These are phyloP conservation scores for Lepisosteus osseus DNA, from an alignment of 2,113 vertebrate genomes.

Conservation along the genomic window DNA sequence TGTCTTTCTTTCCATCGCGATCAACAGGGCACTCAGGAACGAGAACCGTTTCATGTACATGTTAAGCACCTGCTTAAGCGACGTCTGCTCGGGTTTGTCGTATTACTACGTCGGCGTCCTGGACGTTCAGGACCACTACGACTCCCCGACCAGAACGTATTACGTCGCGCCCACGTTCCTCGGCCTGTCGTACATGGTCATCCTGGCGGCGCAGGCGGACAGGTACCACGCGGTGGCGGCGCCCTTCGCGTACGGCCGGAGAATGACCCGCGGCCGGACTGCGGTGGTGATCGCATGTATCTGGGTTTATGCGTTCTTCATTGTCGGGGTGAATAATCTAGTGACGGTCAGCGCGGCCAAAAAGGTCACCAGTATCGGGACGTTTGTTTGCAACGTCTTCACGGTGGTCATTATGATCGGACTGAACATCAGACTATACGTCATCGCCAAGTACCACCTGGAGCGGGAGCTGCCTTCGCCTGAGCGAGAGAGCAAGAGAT, in stretches of 20 bases:
- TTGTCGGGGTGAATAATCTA: slow-evolving; percentile 52
- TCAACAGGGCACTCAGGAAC: slow-evolving; percentile 48
- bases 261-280: slow-evolving; percentile 56
- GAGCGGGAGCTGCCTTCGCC: slow-evolving; percentile 47
- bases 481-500: slow-evolving; percentile 59
- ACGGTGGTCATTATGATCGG: slow-evolving; percentile 64
- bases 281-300: slow-evolving; percentile 51
- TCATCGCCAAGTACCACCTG: slow-evolving; percentile 63
- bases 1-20: slow-evolving; percentile 54
- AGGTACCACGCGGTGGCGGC: slow-evolving; percentile 60
- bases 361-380: slow-evolving; percentile 46
- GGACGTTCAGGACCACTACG: slow-evolving; percentile 51
- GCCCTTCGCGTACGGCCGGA: slow-evolving; percentile 59
- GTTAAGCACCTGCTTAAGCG: slow-evolving; percentile 69
- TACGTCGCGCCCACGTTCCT: slow-evolving; percentile 62
- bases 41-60: slow-evolving; percentile 75
- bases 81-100: slow-evolving; percentile 63
- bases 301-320: slow-evolving; percentile 63
- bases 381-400: slow-evolving; percentile 56
- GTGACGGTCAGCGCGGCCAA: slow-evolving; percentile 42
- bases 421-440: slow-evolving; percentile 59
- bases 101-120: slow-evolving; percentile 65
- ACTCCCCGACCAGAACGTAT: slow-evolving; percentile 54
- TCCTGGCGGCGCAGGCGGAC: slow-evolving; percentile 68
- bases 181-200: slow-evolving; percentile 68